Percentiles rank a stretch among this genome's conserved stretches.
These are phyloP conservation scores for Cheiracanthium punctorium DNA, from an alignment of 2,888 invertebrate species.

Conservation along the genomic window DNA sequence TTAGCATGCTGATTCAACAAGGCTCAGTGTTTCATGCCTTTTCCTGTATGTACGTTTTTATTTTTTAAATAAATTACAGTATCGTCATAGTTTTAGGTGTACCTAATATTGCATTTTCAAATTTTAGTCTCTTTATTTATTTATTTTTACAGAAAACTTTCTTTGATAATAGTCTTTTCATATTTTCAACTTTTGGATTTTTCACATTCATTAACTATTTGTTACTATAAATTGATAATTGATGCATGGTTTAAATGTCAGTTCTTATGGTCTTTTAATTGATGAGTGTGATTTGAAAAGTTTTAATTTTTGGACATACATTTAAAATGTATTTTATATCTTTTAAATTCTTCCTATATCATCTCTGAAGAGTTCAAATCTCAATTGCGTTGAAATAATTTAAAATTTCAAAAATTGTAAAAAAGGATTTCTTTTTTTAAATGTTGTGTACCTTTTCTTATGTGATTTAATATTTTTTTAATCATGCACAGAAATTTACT, in stretches of 20 bases:
- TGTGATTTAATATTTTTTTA: too few species aligned
- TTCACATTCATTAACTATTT: neutral
- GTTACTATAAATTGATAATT: neutral
- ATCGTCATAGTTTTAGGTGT: neutral
- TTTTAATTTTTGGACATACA: neutral
- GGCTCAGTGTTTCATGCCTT: constrained; percentile 24
- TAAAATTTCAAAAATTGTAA: too few species aligned
- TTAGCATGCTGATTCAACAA: constrained; percentile 13
- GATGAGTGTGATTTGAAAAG: neutral
- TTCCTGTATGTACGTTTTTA: neutral
- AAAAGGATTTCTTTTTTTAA: too few species aligned
- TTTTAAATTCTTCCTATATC: too few species aligned
- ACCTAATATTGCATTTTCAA: neutral
- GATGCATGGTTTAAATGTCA: neutral
- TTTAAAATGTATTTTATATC: neutral
- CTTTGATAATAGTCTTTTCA: neutral
- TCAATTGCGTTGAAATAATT: too few species aligned
- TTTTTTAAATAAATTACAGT: neutral
- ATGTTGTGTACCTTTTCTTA: too few species aligned
- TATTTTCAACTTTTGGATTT: neutral
- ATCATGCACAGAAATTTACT: neutral
- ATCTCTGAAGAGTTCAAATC: too few species aligned
- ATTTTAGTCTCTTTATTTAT: neutral
- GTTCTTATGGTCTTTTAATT: neutral
- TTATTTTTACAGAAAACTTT: too few species aligned